phyloP scores from a whole-genome alignment of 2,888 invertebrate species.

The Cephus nigrinus region DNA sequence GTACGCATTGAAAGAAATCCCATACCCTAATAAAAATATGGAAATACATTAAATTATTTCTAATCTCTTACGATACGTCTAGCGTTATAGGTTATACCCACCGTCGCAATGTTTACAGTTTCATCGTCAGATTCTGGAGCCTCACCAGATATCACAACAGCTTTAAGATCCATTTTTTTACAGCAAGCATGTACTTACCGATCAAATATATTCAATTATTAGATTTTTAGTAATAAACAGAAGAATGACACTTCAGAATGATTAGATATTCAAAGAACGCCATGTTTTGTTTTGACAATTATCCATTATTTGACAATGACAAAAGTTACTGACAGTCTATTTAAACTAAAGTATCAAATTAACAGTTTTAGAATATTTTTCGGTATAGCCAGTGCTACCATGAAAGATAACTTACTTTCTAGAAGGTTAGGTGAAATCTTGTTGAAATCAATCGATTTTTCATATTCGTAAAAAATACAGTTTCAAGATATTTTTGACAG shows the following conservation, averaged over 20 bases:
- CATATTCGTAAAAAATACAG: not conserved
- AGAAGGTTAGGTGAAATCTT: not conserved
- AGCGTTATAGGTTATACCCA: conserved; percentile 27
- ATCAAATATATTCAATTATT: not conserved
- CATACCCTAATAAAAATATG: conserved; percentile 39
- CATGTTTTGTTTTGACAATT: not conserved
- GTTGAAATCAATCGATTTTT: not conserved
- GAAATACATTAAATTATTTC: not conserved
- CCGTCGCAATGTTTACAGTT: conserved; percentile 47
- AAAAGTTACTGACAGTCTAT: not conserved
- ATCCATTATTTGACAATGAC: not conserved
- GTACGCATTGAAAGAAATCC: conserved; percentile 46
- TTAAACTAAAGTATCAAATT: not conserved
- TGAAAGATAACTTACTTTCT: not conserved
- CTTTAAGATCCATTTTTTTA: conserved; percentile 56
- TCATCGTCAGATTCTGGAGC: conserved; percentile 64
- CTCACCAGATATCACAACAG: conserved; percentile 60
- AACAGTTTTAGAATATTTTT: not conserved
- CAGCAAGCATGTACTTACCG: not conserved
- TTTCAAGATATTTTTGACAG: not conserved
- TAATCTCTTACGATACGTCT: not conserved
- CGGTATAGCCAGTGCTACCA: not conserved
- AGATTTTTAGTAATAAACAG: not conserved
- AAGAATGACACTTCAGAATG: not conserved
- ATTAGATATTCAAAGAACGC: not conserved